Percentiles rank a stretch among this genome's conserved stretches.
These are phyloP conservation scores for Tinamus guttatus DNA, from an alignment of 2,113 vertebrate genomes.

Conservation along the genomic window DNA sequence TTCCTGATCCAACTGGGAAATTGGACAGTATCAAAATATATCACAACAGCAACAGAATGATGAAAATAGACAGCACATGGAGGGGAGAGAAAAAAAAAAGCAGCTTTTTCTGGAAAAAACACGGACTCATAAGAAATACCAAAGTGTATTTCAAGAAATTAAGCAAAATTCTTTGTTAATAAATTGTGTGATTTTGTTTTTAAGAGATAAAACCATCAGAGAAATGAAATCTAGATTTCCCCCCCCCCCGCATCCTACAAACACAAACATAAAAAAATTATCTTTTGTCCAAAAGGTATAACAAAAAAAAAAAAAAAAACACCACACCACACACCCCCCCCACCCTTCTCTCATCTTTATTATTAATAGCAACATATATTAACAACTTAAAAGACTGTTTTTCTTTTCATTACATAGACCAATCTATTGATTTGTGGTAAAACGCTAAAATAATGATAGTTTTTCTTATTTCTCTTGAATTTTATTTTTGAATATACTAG, in stretches of 20 bases:
- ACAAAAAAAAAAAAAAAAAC: background rate
- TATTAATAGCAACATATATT: no score
- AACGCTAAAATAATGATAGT: background rate
- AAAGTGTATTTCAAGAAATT: background rate
- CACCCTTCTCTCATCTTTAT: no score
- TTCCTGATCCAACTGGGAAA: background rate
- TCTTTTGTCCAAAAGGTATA: background rate
- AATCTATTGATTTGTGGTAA: background rate
- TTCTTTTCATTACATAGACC: background rate
- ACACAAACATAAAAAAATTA: no score
- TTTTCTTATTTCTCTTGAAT: background rate
- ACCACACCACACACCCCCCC: no score
- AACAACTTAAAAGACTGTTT: background rate
- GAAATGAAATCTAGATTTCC: background rate
- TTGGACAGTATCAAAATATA: background rate
- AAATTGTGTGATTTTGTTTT: background rate
- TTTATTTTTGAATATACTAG: background rate
- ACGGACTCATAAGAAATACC: background rate
- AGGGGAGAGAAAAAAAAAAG: background rate
- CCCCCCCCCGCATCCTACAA: no score
- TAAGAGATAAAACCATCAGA: background rate
- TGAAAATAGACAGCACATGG: background rate
- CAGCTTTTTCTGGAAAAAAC: background rate
- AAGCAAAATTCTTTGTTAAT: background rate
- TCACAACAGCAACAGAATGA: background rate